A percentile compares a stretch with the other conserved stretches of the same genome.
Evolutionary conservation across 2,888 invertebrate genomes (phyloP).

Genomic region (Hirtodrosophila cameraria): DNA sequence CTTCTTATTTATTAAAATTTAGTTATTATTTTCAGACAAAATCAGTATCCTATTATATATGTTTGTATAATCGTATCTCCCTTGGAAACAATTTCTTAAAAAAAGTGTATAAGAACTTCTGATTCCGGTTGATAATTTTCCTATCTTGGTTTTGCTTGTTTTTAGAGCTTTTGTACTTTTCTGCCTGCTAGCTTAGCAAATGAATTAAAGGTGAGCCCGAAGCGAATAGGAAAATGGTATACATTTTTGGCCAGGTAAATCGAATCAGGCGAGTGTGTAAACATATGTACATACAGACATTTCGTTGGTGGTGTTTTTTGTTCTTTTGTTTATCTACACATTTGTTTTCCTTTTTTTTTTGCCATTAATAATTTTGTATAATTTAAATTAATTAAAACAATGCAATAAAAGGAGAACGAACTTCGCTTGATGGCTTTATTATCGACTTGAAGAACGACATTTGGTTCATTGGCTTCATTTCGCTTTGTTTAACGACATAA

Average conservation of each 20-base stretch:
- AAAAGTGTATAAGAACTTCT: constrained; percentile 1
- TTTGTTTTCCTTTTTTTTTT: constrained; percentile 25
- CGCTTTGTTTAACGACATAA: constrained; percentile 68
- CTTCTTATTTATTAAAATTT: no score
- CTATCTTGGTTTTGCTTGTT: neutral
- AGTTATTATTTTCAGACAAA: no score
- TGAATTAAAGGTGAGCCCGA: constrained; percentile 34
- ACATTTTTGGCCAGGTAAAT: constrained; percentile 33
- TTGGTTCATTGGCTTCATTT: constrained; percentile 68
- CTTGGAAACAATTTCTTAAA: neutral
- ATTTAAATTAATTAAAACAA: constrained; percentile 77
- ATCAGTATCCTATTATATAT: no score
- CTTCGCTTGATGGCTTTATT: constrained; percentile 72
- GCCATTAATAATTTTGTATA: constrained; percentile 29
- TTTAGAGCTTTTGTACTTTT: neutral
- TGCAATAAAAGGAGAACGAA: constrained; percentile 66
- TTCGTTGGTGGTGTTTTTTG: constrained; percentile 38
- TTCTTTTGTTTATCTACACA: constrained; percentile 16
- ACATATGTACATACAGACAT: constrained; percentile 27
- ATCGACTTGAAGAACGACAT: constrained; percentile 45
- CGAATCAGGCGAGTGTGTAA: constrained; percentile 30
- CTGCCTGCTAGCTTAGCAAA: constrained; percentile 15
- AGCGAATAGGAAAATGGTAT: constrained; percentile 23
- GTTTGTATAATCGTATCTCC: neutral
- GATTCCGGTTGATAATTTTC: neutral